Conservation (phyloP, 2,113 vertebrate species). For the Paradoxurus hermaphroditus region DNA sequence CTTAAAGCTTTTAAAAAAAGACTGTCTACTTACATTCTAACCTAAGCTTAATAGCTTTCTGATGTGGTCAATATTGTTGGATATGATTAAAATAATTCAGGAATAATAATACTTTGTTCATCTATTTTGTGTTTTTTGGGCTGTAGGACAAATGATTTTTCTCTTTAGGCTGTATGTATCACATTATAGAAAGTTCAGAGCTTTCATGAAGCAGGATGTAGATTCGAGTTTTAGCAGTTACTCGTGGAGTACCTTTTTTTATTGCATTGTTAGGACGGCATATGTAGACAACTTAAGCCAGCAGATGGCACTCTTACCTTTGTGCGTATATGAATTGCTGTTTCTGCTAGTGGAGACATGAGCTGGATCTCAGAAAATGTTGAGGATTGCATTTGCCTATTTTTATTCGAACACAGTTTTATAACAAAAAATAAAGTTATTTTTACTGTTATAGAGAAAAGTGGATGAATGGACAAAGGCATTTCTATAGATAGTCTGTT, state of each 20-base stretch:
- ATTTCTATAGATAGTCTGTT: conserved; percentile 58
- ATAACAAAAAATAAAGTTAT: conserved; percentile 56
- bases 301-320: conserved; percentile 68
- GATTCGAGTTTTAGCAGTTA: neutral
- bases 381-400: conserved; percentile 27
- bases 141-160: neutral
- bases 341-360: no score
- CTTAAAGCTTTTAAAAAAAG: neutral
- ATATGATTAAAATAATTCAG: neutral
- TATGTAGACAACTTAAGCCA: neutral
- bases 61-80: neutral
- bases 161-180: neutral
- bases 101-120: neutral
- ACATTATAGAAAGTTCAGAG: neutral
- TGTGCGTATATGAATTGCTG: neutral
- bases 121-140: neutral
- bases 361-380: conserved; percentile 1
- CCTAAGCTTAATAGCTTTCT: neutral
- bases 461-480: conserved; percentile 22
- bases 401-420: conserved; percentile 55
- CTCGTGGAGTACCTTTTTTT: neutral
- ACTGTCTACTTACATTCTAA: neutral
- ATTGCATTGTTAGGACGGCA: neutral
- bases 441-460: conserved; percentile 56
- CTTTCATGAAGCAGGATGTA: neutral